These are phyloP conservation scores for Petrolisthes manimaculis DNA, from an alignment of 2,888 invertebrate species.

Conservation along the genomic window DNA sequence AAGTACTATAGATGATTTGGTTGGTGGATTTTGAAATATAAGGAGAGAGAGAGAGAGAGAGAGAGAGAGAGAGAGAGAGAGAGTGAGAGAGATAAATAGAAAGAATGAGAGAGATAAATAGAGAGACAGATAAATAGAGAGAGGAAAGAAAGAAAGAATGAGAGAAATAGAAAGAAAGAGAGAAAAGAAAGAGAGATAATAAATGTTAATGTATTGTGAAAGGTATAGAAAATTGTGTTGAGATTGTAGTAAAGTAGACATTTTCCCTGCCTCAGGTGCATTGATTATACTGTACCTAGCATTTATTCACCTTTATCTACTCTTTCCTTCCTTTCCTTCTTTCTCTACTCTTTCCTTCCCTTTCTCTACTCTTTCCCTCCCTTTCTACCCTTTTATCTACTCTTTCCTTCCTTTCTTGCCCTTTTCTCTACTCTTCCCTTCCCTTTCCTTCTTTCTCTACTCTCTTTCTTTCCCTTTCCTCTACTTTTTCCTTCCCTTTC, in stretches of 20 bases:
- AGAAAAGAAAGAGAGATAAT: background rate
- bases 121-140: too few species aligned
- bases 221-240: too few species aligned
- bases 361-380: background rate
- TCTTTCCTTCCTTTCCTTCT: background rate
- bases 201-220: too few species aligned
- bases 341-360: background rate
- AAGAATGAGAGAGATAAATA: background rate
- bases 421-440: background rate
- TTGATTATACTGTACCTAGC: too few species aligned
- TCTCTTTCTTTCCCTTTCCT: background rate
- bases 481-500: background rate
- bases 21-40: background rate
- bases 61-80: background rate
- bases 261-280: too few species aligned
- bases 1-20: background rate
- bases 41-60: background rate
- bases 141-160: background rate
- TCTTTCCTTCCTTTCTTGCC: conserved; percentile 21
- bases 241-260: too few species aligned
- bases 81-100: background rate
- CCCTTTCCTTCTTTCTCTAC: background rate
- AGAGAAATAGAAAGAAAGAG: background rate
- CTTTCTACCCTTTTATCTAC: background rate
- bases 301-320: background rate